phyloP scores from a whole-genome alignment of 2,797 vertebrate genomes.

The Sebastes taczanowskii region DNA sequence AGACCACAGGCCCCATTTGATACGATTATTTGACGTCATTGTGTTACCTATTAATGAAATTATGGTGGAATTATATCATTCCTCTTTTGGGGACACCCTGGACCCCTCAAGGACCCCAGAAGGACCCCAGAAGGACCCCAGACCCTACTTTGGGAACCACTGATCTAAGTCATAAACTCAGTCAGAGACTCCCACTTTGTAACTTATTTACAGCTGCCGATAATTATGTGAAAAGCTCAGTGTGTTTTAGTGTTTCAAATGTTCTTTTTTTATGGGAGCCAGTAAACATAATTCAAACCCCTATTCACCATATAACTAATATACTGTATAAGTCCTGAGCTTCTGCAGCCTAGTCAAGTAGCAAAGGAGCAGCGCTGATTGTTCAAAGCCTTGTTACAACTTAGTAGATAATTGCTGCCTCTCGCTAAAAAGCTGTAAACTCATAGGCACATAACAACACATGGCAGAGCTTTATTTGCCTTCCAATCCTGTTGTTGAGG shows the following conservation, averaged over 20 bases:
- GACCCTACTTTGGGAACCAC: neutral
- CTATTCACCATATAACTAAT: neutral
- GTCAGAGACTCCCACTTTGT: neutral
- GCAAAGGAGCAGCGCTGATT: conserved; percentile 16
- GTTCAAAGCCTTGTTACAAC: conserved; percentile 35
- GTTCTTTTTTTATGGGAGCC: neutral
- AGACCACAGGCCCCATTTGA: too few species aligned
- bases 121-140: too few species aligned
- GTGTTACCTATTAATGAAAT: too few species aligned
- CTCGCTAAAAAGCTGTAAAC: conserved; percentile 18
- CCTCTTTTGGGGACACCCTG: too few species aligned
- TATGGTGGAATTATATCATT: too few species aligned
- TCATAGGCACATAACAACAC: conserved; percentile 36
- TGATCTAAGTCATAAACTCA: conserved; percentile 5
- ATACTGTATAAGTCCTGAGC: neutral
- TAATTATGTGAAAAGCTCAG: neutral
- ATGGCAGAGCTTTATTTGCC: conserved; percentile 42
- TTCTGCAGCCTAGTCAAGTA: conserved; percentile 10
- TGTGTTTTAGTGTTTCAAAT: neutral
- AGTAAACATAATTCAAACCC: neutral
- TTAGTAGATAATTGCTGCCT: conserved; percentile 28
- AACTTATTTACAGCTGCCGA: neutral
- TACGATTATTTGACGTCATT: too few species aligned
- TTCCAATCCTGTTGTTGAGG: conserved; percentile 40
- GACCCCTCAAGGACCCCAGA: too few species aligned